Evolutionary conservation across 2,113 vertebrate species (phyloP).

Genomic region (Malurus alboscapulatus): DNA sequence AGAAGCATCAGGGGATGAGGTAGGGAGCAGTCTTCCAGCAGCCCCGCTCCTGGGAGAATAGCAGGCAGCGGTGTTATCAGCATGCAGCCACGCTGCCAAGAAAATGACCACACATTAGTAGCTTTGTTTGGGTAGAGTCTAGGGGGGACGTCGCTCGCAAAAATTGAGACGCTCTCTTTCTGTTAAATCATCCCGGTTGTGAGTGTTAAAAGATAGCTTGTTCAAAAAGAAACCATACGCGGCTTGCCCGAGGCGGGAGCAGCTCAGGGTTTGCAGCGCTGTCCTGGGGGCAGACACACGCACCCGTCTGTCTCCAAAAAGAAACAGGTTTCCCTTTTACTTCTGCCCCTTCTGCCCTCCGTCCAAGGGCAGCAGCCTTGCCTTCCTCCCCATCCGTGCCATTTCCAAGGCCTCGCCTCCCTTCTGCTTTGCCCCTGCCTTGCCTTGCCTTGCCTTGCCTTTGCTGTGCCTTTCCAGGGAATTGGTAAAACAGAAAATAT

Average conservation of each 20-base stretch:
- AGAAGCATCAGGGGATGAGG: constrained; percentile 86
- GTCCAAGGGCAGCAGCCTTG: background rate
- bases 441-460: background rate
- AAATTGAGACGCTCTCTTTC: constrained; percentile 74
- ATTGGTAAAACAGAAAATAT: constrained; percentile 24
- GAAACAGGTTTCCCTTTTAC: constrained; percentile 1
- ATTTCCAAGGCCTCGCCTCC: background rate
- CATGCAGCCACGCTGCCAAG: constrained; percentile 75
- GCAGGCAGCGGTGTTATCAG: constrained; percentile 87
- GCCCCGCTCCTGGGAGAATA: constrained; percentile 83
- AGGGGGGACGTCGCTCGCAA: constrained; percentile 74
- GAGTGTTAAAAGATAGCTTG: constrained; percentile 86
- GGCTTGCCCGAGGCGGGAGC: constrained; percentile 59
- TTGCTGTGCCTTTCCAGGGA: constrained; percentile 21
- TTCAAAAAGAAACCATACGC: constrained; percentile 72
- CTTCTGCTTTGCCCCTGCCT: background rate
- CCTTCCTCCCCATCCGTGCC: background rate
- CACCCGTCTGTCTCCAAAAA: background rate
- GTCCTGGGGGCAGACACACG: constrained; percentile 52
- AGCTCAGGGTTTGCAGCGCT: constrained; percentile 51
- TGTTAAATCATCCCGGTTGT: constrained; percentile 80
- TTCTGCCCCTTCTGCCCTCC: background rate
- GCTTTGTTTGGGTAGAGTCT: constrained; percentile 89
- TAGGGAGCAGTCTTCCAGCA: constrained; percentile 80
- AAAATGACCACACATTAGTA: constrained; percentile 87